phyloP scores from a whole-genome alignment of 2,797 vertebrate species.

The Ispidina lecontei region DNA sequence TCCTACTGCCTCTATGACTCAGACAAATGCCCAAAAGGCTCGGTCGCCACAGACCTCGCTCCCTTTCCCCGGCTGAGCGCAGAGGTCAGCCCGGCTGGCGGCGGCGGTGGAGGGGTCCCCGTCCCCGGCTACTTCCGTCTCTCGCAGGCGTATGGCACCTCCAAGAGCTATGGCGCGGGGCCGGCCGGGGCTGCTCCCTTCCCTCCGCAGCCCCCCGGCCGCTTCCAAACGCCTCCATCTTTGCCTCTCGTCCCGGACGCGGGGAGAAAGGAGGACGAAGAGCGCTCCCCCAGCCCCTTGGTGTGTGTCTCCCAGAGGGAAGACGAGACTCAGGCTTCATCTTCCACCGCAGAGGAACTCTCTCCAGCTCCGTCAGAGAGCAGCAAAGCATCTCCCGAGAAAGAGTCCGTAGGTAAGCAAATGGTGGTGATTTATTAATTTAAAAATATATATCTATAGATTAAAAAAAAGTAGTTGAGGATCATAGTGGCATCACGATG shows the following conservation, averaged over 20 bases:
- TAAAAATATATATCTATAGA: not conserved
- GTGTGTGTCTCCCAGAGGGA: conserved; percentile 81
- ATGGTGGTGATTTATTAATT: not conserved
- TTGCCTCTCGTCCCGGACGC: conserved; percentile 81
- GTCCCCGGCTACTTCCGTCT: conserved; percentile 97
- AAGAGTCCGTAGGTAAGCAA: conserved; percentile 90
- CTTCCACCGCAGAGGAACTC: conserved; percentile 89
- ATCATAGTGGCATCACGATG: conserved; percentile 15
- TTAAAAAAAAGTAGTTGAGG: not conserved
- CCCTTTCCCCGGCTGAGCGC: conserved; percentile 85
- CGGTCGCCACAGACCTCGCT: conserved; percentile 84
- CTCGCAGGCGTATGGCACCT: conserved; percentile 92
- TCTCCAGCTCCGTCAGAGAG: conserved; percentile 90
- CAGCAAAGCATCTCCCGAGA: conserved; percentile 87
- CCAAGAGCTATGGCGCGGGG: conserved; percentile 86
- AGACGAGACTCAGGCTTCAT: conserved; percentile 89
- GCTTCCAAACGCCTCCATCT: conserved; percentile 85
- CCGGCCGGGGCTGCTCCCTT: conserved; percentile 85
- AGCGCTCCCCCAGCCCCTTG: conserved; percentile 81
- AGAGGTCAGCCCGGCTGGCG: conserved; percentile 81
- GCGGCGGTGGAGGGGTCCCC: conserved; percentile 83
- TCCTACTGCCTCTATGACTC: conserved; percentile 95
- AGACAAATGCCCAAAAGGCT: conserved; percentile 93
- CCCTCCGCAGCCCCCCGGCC: conserved; percentile 82
- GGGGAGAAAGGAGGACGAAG: conserved; percentile 86